Evolutionary conservation across 2,113 vertebrate species (phyloP), one percentile per base, ranked within the genome.

Genomic region (Melanotaenia duboulayi): DNA sequence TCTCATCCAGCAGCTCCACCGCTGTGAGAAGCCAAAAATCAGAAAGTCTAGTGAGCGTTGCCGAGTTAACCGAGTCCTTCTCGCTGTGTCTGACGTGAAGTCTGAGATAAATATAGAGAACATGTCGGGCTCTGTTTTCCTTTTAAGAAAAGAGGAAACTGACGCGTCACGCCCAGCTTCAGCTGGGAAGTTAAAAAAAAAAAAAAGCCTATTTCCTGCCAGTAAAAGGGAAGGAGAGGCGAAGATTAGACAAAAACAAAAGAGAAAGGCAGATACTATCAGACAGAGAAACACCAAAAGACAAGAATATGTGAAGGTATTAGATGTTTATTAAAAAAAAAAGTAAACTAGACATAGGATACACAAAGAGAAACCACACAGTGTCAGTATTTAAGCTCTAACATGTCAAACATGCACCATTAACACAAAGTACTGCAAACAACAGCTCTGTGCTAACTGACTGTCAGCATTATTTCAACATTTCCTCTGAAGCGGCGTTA

Each of bases 131-230:
- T 44, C 12, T 63, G 23, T 78, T 71, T 68, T 72, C 52, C 20
- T 77, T 73, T 62, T 80, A 80, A 71, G 59, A 71, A 67, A 48
- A 82, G 64, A 88, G 89, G 85, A 92, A 92, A 83, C 78, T 28
- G 59, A 86, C 49, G 42, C 22, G 62, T 74, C 84, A 89, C 86
- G 2, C 90, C 91, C 78, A 58, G 71, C 60, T 78, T 88, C 64
- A 66, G 61, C 54, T 84, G 71, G 79, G 87, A 90, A 85, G 71
- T 73, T 52, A 61, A 60, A 60, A 77, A 65, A 73, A 75, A 60
- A 61, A 46, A 23, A 66, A 71, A 56, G 54, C 83, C 85, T 61
- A 82, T 85, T 90, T 91, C 91, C 89, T 90, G 84, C 57, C 78
- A 63, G 71, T 80, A 76, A 83, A 28, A 63, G 55, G 54, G 20